Percentiles rank a stretch among this genome's conserved stretches.
These are phyloP conservation scores for Oncorhynchus nerka DNA, from an alignment of 2,113 vertebrate genomes.

Conservation along the genomic window DNA sequence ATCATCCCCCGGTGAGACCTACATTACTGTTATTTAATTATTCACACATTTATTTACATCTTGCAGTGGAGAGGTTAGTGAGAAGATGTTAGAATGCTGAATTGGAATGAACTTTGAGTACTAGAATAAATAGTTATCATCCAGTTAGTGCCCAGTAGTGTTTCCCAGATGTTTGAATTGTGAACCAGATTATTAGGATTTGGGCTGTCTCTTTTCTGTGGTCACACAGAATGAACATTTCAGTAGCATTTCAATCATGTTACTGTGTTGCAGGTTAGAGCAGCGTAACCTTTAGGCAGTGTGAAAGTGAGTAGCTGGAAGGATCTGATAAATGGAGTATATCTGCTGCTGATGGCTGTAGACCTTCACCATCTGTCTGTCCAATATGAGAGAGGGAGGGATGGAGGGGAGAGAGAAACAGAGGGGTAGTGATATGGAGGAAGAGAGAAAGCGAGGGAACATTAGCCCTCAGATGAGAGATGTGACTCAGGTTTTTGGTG, in stretches of 20 bases:
- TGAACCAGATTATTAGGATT: too few species aligned
- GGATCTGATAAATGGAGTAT: neutral
- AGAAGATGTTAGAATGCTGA: too few species aligned
- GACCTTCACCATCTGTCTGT: slow-evolving; percentile 52
- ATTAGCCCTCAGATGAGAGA: too few species aligned
- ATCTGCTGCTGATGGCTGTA: slow-evolving; percentile 36
- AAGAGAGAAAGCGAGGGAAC: neutral
- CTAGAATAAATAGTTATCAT: too few species aligned
- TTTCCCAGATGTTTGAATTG: too few species aligned
- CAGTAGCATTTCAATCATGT: slow-evolving; percentile 21
- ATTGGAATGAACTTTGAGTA: too few species aligned
- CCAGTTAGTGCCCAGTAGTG: too few species aligned
- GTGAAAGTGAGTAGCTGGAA: neutral
- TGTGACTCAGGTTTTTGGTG: too few species aligned
- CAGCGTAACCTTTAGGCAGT: slow-evolving; percentile 32
- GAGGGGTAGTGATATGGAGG: neutral
- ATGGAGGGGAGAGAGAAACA: neutral
- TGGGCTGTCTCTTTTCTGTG: slow-evolving; percentile 6
- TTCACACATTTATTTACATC: too few species aligned
- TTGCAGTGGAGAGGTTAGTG: too few species aligned
- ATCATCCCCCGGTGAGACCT: slow-evolving; percentile 64
- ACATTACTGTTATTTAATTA: too few species aligned
- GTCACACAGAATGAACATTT: slow-evolving; percentile 16
- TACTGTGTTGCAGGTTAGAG: slow-evolving; percentile 36
- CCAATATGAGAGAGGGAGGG: slow-evolving; percentile 15